Evolutionary conservation across 2,113 vertebrate species (phyloP).

Genomic region (Vulpes vulpes): DNA sequence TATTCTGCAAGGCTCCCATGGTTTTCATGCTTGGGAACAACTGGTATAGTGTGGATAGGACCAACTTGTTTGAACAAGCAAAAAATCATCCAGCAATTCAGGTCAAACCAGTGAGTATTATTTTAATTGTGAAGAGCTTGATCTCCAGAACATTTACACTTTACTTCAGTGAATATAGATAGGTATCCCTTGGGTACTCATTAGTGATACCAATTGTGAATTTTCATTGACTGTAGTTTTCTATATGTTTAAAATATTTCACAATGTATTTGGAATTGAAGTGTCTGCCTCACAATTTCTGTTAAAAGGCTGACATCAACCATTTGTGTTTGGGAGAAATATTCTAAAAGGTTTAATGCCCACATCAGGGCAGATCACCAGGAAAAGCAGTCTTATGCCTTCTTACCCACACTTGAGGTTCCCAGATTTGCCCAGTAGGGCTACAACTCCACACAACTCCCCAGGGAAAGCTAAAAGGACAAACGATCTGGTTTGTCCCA

Average conservation of each 20-base stretch:
- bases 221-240: slow-evolving; percentile 47
- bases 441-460: background rate
- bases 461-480: background rate
- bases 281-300: background rate
- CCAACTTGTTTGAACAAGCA: background rate
- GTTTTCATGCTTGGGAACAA: background rate
- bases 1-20: background rate
- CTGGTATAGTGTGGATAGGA: background rate
- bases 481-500: background rate
- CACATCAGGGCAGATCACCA: background rate
- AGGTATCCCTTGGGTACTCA: slow-evolving; percentile 29
- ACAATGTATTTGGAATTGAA: slow-evolving; percentile 10
- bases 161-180: slow-evolving; percentile 25
- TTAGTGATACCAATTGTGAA: slow-evolving; percentile 57
- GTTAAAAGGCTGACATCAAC: background rate
- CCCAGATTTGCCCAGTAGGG: background rate
- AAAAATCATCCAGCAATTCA: background rate
- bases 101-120: background rate
- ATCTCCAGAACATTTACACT: slow-evolving; percentile 23
- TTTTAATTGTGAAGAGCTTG: slow-evolving; percentile 17
- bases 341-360: background rate
- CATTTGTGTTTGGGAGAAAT: slow-evolving; percentile 14
- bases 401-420: background rate
- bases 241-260: slow-evolving; percentile 39
- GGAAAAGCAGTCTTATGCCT: background rate